Percentiles rank a stretch among this genome's conserved stretches.
These are phyloP conservation scores for Sciurus carolinensis DNA, from an alignment of 2,797 vertebrate genomes.

Conservation along the genomic window DNA sequence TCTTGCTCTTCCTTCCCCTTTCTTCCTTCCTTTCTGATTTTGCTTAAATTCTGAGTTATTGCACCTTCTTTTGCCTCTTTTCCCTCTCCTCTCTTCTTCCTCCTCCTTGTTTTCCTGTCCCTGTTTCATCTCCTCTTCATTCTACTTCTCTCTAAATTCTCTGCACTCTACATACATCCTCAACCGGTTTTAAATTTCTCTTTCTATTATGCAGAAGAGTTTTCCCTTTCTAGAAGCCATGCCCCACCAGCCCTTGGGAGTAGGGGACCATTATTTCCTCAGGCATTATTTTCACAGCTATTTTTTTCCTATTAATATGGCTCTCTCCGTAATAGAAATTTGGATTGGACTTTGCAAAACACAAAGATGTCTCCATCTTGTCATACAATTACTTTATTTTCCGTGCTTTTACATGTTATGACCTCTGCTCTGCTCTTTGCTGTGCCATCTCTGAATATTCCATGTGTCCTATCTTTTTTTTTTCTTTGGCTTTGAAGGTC, in stretches of 20 bases:
- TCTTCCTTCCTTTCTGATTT: background rate
- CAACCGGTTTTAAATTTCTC: background rate
- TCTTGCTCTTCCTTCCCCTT: background rate
- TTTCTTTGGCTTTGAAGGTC: background rate
- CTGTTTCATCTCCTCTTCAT: background rate
- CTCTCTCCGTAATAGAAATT: background rate
- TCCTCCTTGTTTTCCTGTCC: background rate
- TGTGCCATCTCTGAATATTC: background rate
- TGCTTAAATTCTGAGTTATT: background rate
- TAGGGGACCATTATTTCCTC: background rate
- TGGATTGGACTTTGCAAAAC: background rate
- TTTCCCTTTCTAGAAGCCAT: background rate
- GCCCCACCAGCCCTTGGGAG: background rate
- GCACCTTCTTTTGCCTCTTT: background rate
- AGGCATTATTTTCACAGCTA: background rate
- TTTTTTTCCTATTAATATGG: background rate
- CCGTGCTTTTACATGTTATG: background rate
- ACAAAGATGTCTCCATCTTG: background rate
- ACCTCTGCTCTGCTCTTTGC: background rate
- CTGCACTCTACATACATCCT: background rate
- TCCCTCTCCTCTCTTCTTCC: accelerated
- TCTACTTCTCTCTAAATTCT: background rate
- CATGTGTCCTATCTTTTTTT: background rate
- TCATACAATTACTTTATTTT: background rate
- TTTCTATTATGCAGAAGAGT: background rate